A percentile compares a stretch with the other conserved stretches of the same genome.
Evolutionary conservation across 2,113 vertebrate species (phyloP).

Genomic region (Centropus bengalensis): DNA sequence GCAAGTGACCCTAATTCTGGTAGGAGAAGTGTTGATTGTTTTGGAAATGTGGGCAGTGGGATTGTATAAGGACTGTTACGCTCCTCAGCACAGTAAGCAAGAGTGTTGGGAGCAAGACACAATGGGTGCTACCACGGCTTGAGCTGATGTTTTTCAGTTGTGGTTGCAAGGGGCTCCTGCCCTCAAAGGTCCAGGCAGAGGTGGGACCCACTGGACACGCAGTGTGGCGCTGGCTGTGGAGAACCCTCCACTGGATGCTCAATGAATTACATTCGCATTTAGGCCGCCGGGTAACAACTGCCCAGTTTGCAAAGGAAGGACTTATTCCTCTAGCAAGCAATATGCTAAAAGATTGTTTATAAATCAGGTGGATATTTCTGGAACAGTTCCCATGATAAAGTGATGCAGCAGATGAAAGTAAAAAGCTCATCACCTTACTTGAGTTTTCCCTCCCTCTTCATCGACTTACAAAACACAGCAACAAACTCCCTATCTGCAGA

Average conservation of each 20-base stretch:
- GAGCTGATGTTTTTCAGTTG: background rate
- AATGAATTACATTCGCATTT: background rate
- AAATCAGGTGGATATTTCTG: background rate
- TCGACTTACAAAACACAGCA: background rate
- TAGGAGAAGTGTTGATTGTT: background rate
- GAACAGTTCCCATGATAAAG: background rate
- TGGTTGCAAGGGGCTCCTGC: background rate
- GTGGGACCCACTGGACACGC: rapidly evolving
- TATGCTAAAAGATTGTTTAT: background rate
- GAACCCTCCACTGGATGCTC: background rate
- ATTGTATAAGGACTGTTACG: background rate
- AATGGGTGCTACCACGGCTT: rapidly evolving
- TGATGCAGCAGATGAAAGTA: background rate
- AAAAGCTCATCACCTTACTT: constrained; percentile 3
- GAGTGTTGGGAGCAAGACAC: background rate
- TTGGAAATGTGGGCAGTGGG: background rate
- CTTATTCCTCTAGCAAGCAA: background rate
- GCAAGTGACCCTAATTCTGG: background rate
- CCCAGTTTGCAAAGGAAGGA: background rate
- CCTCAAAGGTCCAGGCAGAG: background rate
- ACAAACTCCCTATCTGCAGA: background rate
- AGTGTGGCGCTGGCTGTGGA: background rate
- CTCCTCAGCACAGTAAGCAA: background rate
- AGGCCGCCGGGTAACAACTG: background rate
- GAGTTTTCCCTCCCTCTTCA: background rate